Evolutionary conservation across 2,113 vertebrate species (phyloP).

Genomic region (Prunella himalayana): DNA sequence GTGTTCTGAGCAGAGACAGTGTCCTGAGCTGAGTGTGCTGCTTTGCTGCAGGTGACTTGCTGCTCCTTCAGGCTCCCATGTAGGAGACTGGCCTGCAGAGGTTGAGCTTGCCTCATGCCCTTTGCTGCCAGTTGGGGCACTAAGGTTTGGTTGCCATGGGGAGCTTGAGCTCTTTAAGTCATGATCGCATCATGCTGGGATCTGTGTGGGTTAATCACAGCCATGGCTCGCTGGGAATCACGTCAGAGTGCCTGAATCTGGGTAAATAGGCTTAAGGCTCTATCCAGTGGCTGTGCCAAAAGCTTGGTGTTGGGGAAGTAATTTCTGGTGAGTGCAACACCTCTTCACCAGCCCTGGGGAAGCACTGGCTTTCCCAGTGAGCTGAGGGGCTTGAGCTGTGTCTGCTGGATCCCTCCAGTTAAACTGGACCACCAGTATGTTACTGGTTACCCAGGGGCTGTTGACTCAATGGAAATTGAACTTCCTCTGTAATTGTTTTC

Average conservation of each 20-base stretch:
- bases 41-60: neutral
- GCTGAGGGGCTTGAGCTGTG: neutral
- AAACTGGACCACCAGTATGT: neutral
- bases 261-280: conserved; percentile 27
- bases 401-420: neutral
- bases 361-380: neutral
- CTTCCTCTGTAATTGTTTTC: neutral
- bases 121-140: no score
- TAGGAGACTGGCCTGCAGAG: neutral
- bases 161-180: conserved; percentile 27
- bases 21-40: neutral
- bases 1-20: neutral
- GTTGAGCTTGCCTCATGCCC: neutral
- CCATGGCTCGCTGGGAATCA: neutral
- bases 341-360: neutral
- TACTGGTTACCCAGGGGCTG: neutral
- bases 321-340: neutral
- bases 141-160: conserved; percentile 26
- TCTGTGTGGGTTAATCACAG: conserved; percentile 34
- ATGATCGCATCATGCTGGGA: neutral
- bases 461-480: neutral
- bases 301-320: neutral
- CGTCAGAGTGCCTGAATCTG: neutral
- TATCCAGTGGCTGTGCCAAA: neutral
- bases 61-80: neutral